Conservation (phyloP, 2,113 vertebrate genomes). For the Anas platyrhynchos region DNA sequence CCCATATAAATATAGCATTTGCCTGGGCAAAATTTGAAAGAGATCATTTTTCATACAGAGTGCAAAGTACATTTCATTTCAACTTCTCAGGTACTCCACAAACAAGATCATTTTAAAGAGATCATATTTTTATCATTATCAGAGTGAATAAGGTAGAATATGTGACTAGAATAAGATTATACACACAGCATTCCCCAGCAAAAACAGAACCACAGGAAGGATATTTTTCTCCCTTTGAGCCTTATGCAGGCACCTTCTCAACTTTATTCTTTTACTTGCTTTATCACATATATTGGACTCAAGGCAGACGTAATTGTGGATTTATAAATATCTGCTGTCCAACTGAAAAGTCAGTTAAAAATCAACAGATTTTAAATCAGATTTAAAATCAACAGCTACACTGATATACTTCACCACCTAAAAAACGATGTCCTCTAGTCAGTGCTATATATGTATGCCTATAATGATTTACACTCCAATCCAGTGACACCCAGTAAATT, state of each 20-base stretch:
- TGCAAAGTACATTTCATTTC: neutral
- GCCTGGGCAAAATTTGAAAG: neutral
- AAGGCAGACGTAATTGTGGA: slow-evolving; percentile 4
- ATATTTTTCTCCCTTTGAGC: neutral
- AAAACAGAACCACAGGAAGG: neutral
- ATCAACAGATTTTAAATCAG: neutral
- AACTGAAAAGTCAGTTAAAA: slow-evolving; percentile 16
- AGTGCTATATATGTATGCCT: neutral
- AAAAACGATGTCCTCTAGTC: neutral
- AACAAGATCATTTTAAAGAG: neutral
- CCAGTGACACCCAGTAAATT: neutral
- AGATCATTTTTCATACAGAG: neutral
- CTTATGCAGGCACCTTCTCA: neutral
- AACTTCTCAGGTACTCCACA: neutral
- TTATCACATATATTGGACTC: neutral
- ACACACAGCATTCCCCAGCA: neutral
- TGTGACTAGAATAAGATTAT: neutral
- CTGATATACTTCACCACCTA: neutral
- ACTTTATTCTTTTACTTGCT: neutral
- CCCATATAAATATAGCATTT: neutral
- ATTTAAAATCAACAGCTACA: neutral
- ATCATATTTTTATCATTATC: neutral
- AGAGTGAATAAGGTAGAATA: neutral
- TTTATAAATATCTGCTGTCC: slow-evolving; percentile 38
- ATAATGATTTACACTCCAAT: neutral